Base-by-base conservation (phyloP, 1,140 invertebrate species). In the Pygmarrhopalites habei region DNA sequence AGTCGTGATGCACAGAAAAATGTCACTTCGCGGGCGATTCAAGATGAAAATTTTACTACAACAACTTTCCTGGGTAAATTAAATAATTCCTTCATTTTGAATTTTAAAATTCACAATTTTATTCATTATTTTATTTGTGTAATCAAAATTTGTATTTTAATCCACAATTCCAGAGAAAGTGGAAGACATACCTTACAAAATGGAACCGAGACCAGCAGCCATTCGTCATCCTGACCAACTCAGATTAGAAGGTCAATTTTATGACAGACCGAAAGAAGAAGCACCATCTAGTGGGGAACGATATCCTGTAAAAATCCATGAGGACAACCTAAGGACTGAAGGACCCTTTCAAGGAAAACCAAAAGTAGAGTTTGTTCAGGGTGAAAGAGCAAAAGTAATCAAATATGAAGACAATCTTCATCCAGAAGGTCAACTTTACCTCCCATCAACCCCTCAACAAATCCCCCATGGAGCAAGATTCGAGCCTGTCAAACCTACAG, bases 341-440 rank as follows among this genome's bases (percentile, higher is more conserved):
- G 74, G 74, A 26, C 67, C 69, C 12, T 75, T 73, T 47, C 58
- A 69, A 21, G 46, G 60, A 19, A 58, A 62, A 41, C 61, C 52
- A 35, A 62, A 60, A 41, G 69, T 71, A 58, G 23, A 29, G 7
- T 10, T 26, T 25, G 44, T 26, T 10, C 52, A 60, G 58, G 76
- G 79, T 5, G 79, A 81, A 69, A 72, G 77, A 65, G 75, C 75
- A 10, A 69, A 74, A 61, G 74, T 77, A 35, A n/a, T 39, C 1
- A 47, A 41, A 5, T 58, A 32, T 19, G 19, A 26, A 0, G 63
- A 65, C 63, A 84, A 84, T 72, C 70, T 85, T 3, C 76, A 76
- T 66, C 79, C 82, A 64, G 82, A 85, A 76, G 83, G 82, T 1
- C 77, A 77, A 68, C 82, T 83, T 75, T 77, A 78, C 26, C 72